Evolutionary conservation across 2,888 invertebrate genomes (phyloP).

Genomic region (Drosophila mimetica): DNA sequence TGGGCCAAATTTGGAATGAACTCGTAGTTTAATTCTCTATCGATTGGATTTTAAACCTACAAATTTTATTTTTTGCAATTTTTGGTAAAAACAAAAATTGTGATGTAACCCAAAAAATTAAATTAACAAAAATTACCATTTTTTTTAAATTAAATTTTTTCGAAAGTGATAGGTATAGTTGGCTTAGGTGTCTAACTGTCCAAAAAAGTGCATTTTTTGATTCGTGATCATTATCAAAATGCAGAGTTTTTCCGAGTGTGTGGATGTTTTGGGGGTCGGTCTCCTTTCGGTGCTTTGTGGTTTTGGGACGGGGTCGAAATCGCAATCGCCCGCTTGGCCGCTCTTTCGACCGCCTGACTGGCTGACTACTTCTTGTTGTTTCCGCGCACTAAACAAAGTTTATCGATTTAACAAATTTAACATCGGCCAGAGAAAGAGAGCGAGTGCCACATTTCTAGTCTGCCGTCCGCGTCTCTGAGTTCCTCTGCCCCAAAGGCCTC

Average conservation of each 20-base stretch:
- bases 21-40: too few species aligned
- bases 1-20: too few species aligned
- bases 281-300: slow-evolving; percentile 19
- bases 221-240: too few species aligned
- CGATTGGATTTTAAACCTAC: too few species aligned
- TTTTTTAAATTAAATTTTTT: too few species aligned
- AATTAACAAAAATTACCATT: too few species aligned
- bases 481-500: slow-evolving; percentile 29
- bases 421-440: slow-evolving; percentile 35
- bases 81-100: too few species aligned
- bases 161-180: too few species aligned
- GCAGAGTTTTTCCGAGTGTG: neutral
- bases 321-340: slow-evolving; percentile 23
- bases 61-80: too few species aligned
- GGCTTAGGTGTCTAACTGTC: too few species aligned
- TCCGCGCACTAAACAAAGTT: slow-evolving; percentile 78
- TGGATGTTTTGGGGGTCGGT: neutral
- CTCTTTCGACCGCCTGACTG: slow-evolving; percentile 64
- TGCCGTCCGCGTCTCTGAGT: slow-evolving; percentile 24
- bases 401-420: slow-evolving; percentile 80
- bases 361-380: slow-evolving; percentile 65
- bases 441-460: slow-evolving; percentile 71
- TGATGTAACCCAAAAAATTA: too few species aligned
- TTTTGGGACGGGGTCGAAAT: slow-evolving; percentile 22
- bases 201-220: too few species aligned